A percentile compares a stretch with the other conserved stretches of the same genome.
These are phyloP conservation scores for Malacoctenus gilli DNA, from an alignment of 2,797 vertebrate genomes.

Conservation along the genomic window DNA sequence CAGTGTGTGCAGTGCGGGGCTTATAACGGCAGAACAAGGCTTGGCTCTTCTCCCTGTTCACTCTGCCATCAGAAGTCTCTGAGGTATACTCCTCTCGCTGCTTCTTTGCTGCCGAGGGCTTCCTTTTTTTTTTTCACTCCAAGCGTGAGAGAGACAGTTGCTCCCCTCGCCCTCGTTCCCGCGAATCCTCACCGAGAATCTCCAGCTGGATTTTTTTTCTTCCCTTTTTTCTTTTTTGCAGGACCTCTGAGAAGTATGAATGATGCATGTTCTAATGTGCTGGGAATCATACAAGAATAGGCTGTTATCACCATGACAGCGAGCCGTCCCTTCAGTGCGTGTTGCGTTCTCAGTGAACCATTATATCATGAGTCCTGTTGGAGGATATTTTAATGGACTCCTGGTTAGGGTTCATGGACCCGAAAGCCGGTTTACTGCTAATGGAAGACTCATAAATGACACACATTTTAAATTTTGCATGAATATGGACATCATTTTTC, in stretches of 20 bases:
- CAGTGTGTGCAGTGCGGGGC: constrained; percentile 55
- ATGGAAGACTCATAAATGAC: constrained; percentile 17
- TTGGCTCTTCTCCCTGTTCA: constrained; percentile 65
- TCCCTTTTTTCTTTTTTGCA: no score
- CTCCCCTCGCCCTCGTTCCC: constrained; percentile 50
- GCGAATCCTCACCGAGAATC: constrained; percentile 53
- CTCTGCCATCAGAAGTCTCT: constrained; percentile 68
- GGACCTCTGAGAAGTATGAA: constrained; percentile 50
- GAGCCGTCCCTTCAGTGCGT: constrained; percentile 3
- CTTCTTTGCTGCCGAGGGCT: constrained; percentile 63
- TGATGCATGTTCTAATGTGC: constrained; percentile 42
- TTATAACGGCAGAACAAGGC: constrained; percentile 64
- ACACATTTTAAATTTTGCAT: constrained; percentile 29
- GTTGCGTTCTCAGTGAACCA: constrained; percentile 17
- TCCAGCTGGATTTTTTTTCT: constrained; percentile 45
- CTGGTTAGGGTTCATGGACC: constrained; percentile 32
- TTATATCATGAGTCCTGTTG: constrained; percentile 18
- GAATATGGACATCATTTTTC: constrained; percentile 11
- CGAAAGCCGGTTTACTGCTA: constrained; percentile 12
- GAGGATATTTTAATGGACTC: constrained; percentile 39
- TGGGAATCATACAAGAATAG: constrained; percentile 46
- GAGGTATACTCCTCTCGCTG: constrained; percentile 66
- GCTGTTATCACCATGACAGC: constrained; percentile 31
- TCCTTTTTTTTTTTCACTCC: constrained; percentile 47
- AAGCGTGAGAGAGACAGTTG: constrained; percentile 54